These are phyloP conservation scores for Cantharis lateralis DNA, from an alignment of 2,888 invertebrate genomes.

Conservation along the genomic window DNA sequence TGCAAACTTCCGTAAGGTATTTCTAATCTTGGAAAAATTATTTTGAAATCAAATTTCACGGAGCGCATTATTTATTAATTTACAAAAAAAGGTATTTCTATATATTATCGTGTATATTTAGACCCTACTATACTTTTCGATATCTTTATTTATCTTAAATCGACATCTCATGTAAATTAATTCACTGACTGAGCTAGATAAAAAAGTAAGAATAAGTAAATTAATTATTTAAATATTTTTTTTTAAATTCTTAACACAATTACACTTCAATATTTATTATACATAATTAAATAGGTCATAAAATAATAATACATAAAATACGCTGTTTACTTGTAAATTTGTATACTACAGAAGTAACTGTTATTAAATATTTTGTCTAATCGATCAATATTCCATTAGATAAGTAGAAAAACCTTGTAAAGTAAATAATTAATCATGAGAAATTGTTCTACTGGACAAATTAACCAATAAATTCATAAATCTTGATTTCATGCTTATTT, in stretches of 20 bases:
- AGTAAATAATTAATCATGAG: background rate
- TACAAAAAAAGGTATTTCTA: background rate
- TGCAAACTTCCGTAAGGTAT: background rate
- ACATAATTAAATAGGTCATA: background rate
- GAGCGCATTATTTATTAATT: background rate
- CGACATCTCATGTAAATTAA: too few relatives aligned
- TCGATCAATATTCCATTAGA: background rate
- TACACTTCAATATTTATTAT: too few relatives aligned
- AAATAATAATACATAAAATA: background rate
- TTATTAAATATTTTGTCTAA: background rate
- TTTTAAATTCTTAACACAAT: too few relatives aligned
- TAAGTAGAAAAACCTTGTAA: background rate
- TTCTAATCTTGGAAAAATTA: background rate
- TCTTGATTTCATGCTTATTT: background rate
- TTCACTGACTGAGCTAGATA: too few relatives aligned
- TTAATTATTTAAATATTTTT: too few relatives aligned
- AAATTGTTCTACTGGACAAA: background rate
- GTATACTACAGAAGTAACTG: background rate
- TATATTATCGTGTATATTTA: too few relatives aligned
- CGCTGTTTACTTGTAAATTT: background rate
- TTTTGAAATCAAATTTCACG: background rate
- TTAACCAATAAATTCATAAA: background rate
- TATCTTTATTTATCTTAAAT: too few relatives aligned
- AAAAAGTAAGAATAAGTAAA: too few relatives aligned
- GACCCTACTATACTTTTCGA: too few relatives aligned